Evolutionary conservation across 2,113 vertebrate genomes (phyloP).

Genomic region (Sclerurus mexicanus): DNA sequence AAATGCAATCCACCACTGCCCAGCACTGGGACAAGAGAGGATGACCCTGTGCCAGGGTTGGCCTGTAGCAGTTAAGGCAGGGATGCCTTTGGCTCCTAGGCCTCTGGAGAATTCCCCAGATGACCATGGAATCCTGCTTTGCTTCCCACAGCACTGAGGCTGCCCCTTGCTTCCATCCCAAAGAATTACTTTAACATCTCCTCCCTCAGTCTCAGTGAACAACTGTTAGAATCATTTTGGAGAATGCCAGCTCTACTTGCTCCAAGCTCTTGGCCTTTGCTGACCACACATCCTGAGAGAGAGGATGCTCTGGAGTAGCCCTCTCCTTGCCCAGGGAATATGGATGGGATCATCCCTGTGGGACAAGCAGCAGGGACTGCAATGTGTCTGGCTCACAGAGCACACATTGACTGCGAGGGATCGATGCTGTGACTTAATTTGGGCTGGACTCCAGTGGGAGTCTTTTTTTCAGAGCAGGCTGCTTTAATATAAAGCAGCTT

Average conservation of each 20-base stretch:
- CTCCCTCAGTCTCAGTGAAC: neutral
- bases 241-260: neutral
- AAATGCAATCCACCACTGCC: neutral
- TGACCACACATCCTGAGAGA: fast-evolving
- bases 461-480: neutral
- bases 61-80: neutral
- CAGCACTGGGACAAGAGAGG: neutral
- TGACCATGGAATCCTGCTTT: neutral
- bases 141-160: neutral
- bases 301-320: neutral
- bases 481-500: neutral
- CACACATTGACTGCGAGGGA: fast-evolving
- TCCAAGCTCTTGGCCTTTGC: neutral
- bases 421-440: neutral
- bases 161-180: neutral
- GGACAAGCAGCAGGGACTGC: fast-evolving
- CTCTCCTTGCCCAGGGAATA: neutral
- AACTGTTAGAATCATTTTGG: neutral
- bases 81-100: neutral
- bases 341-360: neutral
- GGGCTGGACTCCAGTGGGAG: neutral
- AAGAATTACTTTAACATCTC: neutral
- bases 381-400: neutral
- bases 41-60: neutral
- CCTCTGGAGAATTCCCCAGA: neutral